Evolutionary conservation across 2,888 invertebrate genomes (phyloP), one percentile per base, ranked within the genome.

Genomic region (Troides oblongomaculatus): DNA sequence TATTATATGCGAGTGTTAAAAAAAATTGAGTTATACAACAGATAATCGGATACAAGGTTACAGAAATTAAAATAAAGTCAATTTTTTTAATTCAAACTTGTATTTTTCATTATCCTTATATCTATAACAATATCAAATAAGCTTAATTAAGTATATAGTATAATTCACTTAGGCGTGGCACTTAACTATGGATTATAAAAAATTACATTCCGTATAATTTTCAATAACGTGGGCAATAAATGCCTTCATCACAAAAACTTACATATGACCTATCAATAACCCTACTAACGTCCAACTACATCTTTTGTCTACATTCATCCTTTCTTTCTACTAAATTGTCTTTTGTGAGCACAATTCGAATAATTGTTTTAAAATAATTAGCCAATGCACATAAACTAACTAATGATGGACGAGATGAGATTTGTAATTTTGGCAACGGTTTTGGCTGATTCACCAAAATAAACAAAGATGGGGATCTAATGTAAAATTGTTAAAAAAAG

Each of bases 101-200:
- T 89, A 88, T 87, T 89, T 86, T 77, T 81, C 80, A 82, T 86
- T 77, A 77, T 88, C 72, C 86, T 87, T 90, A 89, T 72, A 78
- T 74, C 83, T 84, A 83, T 83, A 90, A 91, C 89, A 90, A 86
- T 89, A 87, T 89, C 90, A 88, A 88, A 89, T 90, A 90, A 84
- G 83, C 84, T 87, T 89, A 88, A 76, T 79, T 84, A 86, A 79
- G 81, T 85, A 81, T 84, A 84, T 82, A 79, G 74, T 78, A 83
- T 80, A 79, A 78, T 87, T 86, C 82, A 82, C 78, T 86, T 91
- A 91, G 92, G 91, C 91, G 90, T 90, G 89, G 89, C 87, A 89
- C 89, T 89, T 90, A 90, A 79, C 87, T 88, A 89, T 75, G 78
- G 84, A 86, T 86, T 86, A 89, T 87, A 88, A 86, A 84, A 87